Evolutionary conservation across 2,888 invertebrate genomes (phyloP), one percentile per base, ranked within the genome.

Genomic region (Mesochorus sp.): DNA sequence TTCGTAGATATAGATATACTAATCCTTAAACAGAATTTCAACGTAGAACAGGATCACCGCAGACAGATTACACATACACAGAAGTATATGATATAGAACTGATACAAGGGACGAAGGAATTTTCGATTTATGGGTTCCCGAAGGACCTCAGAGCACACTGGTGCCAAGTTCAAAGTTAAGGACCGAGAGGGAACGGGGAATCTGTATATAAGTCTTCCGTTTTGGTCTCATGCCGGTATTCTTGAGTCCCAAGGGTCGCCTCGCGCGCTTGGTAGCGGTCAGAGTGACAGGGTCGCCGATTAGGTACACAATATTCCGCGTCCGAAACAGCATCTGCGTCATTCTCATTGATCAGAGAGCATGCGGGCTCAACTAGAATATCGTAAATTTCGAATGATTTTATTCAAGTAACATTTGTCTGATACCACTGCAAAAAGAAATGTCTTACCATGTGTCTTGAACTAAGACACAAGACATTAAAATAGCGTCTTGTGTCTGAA

Each of bases 211-310:
- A 73, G 77, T 73, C 67, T 21, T 19, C n/a, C 59, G 61, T 53
- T 44, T 24, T 68, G 49, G 67, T 57, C 51, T 66, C 34, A 24
- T 51, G 64, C 64, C 67, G 61, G 73, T 64, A 59, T 76, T 64
- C 62, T 51, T 44, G 67, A 64, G 53, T 51, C 76, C 76, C 76
- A 42, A 68, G 75, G 80, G 82, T 73, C 49, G 75, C 79, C n/a
- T 70, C 81, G 72, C 68, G 72, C 79, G 81, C 78, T 88, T n/a
- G n/a, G n/a, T n/a, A n/a, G 88, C 85, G 90, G 91, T 91, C 90
- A 89, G 86, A 90, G 88, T 89, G 90, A 90, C 90, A 89, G 90
- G 88, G 87, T 86, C 88, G 88, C 84, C 89, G 90, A 91, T 91
- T 91, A 91, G 88, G 87, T 88, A 88, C 87, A 88, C 90, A 89